Conservation (phyloP, 1,140 invertebrate species). For the Drosophila biarmipes region DNA sequence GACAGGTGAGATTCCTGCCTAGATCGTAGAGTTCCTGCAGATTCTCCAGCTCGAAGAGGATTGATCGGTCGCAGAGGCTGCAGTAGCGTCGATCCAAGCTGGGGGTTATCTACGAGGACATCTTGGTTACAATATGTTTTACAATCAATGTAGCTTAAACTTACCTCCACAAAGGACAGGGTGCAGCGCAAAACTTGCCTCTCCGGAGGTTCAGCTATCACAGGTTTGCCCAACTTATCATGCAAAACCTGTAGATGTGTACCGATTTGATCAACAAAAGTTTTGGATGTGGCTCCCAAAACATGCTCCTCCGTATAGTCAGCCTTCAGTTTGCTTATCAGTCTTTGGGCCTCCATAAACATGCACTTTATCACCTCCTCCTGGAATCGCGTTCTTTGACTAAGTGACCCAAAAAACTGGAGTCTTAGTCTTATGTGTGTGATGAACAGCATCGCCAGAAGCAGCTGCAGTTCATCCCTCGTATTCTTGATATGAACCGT, state of each 20-base stretch:
- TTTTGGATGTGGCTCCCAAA: not conserved
- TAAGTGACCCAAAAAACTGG: constrained; percentile 36
- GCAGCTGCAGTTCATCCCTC: constrained; percentile 34
- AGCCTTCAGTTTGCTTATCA: constrained; percentile 16
- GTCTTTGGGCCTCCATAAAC: constrained; percentile 17
- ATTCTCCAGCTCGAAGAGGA: constrained; percentile 31
- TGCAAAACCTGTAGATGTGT: constrained; percentile 34
- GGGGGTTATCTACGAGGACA: constrained; percentile 28
- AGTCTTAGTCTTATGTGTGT: constrained; percentile 66
- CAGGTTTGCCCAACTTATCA: constrained; percentile 3
- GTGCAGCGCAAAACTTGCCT: constrained; percentile 13
- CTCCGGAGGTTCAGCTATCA: not conserved
- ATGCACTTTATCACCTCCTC: constrained; percentile 11
- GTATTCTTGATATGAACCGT: constrained; percentile 1
- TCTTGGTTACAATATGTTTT: too few species aligned
- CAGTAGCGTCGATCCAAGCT: constrained; percentile 57
- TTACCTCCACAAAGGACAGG: constrained; percentile 53
- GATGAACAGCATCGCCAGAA: constrained; percentile 44
- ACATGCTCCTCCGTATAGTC: constrained; percentile 6
- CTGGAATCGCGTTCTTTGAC: constrained; percentile 38
- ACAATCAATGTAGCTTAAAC: not conserved
- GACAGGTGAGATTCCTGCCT: constrained; percentile 39
- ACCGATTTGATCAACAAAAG: constrained; percentile 18
- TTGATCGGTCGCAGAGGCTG: constrained; percentile 47
- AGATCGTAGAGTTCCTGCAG: constrained; percentile 54